Evolutionary conservation across 1,140 invertebrate species (phyloP).

Genomic region (Eufriesea mexicana): DNA sequence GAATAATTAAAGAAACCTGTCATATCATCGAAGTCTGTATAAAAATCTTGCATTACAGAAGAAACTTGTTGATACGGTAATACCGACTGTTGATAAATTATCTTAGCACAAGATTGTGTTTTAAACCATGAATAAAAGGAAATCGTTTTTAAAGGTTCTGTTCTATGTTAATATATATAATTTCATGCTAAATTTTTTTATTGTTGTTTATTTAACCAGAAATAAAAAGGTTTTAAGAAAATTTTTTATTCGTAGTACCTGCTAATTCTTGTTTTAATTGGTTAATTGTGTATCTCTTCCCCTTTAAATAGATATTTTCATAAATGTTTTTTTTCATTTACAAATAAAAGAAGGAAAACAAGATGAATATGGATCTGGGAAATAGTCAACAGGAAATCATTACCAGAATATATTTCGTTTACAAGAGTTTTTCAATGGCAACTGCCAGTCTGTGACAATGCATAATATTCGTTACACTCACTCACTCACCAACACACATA

Average conservation of each 20-base stretch:
- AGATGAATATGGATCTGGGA: not conserved
- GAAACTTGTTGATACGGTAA: not conserved
- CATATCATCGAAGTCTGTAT: not conserved
- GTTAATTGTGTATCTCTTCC: not conserved
- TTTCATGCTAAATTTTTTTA: not conserved
- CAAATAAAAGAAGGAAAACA: too few species aligned
- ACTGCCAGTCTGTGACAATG: constrained; percentile 15
- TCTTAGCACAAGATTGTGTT: not conserved
- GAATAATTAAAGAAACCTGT: not conserved
- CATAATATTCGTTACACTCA: constrained; percentile 3
- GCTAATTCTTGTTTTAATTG: not conserved
- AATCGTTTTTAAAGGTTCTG: not conserved
- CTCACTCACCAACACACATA: constrained; percentile 30
- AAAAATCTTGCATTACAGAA: not conserved
- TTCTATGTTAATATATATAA: not conserved
- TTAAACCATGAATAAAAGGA: too few species aligned
- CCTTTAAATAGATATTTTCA: not conserved
- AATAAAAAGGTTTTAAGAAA: not conserved
- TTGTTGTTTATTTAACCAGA: not conserved
- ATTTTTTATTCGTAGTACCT: not conserved
- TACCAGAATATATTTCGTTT: constrained; percentile 48
- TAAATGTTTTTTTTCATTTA: not conserved
- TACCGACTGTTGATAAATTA: not conserved
- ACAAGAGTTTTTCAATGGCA: constrained; percentile 13
- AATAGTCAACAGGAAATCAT: constrained; percentile 40